Conservation (phyloP, 1,140 invertebrate species). For the Neelides sp. region DNA sequence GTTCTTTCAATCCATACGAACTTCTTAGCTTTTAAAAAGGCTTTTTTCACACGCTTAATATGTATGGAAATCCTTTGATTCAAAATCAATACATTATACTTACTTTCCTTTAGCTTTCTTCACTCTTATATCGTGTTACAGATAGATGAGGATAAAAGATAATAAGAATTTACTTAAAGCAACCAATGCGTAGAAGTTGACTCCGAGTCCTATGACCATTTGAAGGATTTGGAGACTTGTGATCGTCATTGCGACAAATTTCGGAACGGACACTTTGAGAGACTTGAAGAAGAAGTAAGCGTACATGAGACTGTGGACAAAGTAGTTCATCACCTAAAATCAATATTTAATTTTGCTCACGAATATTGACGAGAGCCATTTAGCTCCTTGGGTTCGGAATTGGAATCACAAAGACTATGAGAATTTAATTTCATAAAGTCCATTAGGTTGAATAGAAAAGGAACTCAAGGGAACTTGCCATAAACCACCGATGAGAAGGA, state of each 20-base stretch:
- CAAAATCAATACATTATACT: too few relatives aligned
- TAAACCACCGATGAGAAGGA: slow-evolving; percentile 88
- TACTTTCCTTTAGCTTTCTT: too few relatives aligned
- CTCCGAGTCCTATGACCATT: slow-evolving; percentile 83
- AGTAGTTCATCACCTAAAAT: slow-evolving; percentile 16
- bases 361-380: slow-evolving; percentile 58
- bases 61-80: too few relatives aligned
- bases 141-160: too few relatives aligned
- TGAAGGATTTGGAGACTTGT: slow-evolving; percentile 81
- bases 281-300: slow-evolving; percentile 8
- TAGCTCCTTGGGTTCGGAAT: too few relatives aligned
- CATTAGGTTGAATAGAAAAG: slow-evolving; percentile 98
- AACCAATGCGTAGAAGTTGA: slow-evolving; percentile 65
- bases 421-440: too few relatives aligned
- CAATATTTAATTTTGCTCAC: not conserved
- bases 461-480: slow-evolving; percentile 94
- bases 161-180: slow-evolving; percentile 9
- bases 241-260: slow-evolving; percentile 76
- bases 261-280: slow-evolving; percentile 58
- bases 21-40: too few relatives aligned
- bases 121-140: too few relatives aligned
- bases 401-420: too few relatives aligned
- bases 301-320: slow-evolving; percentile 17
- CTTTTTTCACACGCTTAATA: too few relatives aligned
- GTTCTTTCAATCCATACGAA: too few relatives aligned